Conservation (phyloP, 2,888 invertebrate genomes). For the Cryptus viduatorius region DNA sequence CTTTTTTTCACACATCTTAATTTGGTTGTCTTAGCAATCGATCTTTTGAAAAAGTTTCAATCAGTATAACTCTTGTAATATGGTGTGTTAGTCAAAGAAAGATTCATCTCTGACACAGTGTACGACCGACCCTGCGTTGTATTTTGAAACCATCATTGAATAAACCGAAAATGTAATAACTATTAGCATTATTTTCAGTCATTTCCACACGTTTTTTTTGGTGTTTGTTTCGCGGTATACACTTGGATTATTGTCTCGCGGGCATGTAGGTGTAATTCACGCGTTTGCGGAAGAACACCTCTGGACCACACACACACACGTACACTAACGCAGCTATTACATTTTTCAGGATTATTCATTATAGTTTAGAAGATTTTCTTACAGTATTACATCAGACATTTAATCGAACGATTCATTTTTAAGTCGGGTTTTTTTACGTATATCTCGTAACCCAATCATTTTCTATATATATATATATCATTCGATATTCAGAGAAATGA, state of each 20-base stretch:
- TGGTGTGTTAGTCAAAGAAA: conserved; percentile 56
- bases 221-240: conserved; percentile 1
- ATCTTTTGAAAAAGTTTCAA: not conserved
- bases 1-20: conserved; percentile 29
- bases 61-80: conserved; percentile 55
- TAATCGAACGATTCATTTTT: conserved; percentile 7
- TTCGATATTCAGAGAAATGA: conserved; percentile 73
- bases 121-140: conserved; percentile 81
- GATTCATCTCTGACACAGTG: conserved; percentile 77
- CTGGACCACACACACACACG: conserved; percentile 37
- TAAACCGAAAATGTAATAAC: conserved; percentile 79
- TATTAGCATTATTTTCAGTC: conserved; percentile 43
- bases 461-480: not conserved
- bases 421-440: not conserved
- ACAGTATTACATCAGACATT: conserved; percentile 18
- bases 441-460: not conserved
- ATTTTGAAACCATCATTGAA: conserved; percentile 79
- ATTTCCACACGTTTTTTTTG: conserved; percentile 69
- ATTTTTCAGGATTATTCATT: conserved; percentile 50
- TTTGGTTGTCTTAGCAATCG: conserved; percentile 9
- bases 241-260: conserved; percentile 61
- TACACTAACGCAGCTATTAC: conserved; percentile 53
- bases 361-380: conserved; percentile 30
- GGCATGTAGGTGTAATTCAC: not conserved
- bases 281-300: conserved; percentile 23